These are phyloP conservation scores for Melanostigma gelatinosum DNA, from an alignment of 2,113 vertebrate genomes.

Conservation along the genomic window DNA sequence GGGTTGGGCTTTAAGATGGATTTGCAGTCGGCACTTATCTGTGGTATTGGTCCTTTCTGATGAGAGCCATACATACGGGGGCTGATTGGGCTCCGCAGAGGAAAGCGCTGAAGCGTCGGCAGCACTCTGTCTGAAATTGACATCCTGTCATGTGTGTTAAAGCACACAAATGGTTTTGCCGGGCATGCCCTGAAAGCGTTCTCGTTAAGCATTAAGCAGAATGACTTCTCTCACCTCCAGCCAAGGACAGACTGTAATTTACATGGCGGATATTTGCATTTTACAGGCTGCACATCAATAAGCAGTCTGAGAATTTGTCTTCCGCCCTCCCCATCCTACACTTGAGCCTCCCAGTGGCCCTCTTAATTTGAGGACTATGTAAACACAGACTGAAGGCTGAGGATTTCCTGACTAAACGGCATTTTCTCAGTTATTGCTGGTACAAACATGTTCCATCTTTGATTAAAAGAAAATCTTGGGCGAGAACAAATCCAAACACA, in stretches of 20 bases:
- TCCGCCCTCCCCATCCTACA: constrained; percentile 17
- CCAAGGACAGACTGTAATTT: constrained; percentile 73
- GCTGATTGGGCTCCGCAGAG: constrained; percentile 47
- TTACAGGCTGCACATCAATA: constrained; percentile 67
- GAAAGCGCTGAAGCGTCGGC: constrained; percentile 57
- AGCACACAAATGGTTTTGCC: constrained; percentile 63
- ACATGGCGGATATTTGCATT: constrained; percentile 72
- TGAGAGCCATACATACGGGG: constrained; percentile 32
- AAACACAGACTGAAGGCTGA: constrained; percentile 50
- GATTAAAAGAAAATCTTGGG: neutral
- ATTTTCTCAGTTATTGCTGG: constrained; percentile 2
- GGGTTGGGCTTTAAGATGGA: neutral
- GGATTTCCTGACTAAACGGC: constrained; percentile 1
- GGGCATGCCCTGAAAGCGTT: constrained; percentile 63
- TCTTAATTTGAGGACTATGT: constrained; percentile 54
- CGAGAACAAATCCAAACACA: neutral
- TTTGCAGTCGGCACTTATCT: constrained; percentile 14
- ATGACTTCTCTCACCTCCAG: constrained; percentile 74
- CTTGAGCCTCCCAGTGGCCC: constrained; percentile 38
- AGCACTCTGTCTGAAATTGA: constrained; percentile 60
- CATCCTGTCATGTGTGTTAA: constrained; percentile 69
- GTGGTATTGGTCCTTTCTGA: constrained; percentile 28
- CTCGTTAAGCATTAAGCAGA: constrained; percentile 74
- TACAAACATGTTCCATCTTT: constrained; percentile 21
- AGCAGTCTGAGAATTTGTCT: constrained; percentile 61